Percentiles rank a stretch among this genome's conserved stretches.
Conservation (phyloP, 1,140 invertebrate species). For the Heterodera carotae region DNA sequence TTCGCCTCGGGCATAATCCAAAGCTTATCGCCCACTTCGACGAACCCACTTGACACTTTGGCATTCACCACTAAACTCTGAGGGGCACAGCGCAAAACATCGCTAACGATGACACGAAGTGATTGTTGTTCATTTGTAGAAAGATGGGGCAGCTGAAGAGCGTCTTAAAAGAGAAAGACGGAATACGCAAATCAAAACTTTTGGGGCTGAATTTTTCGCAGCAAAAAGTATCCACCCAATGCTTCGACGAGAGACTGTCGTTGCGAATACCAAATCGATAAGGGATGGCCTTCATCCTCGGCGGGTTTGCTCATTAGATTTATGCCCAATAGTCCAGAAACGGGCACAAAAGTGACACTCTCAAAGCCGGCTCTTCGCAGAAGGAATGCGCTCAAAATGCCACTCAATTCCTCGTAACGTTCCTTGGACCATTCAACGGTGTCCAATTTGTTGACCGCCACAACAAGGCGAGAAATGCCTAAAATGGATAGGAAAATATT, state of each 20-base stretch:
- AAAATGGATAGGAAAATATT: background rate
- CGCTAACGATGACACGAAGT: conserved; percentile 85
- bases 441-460: conserved; percentile 71
- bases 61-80: conserved; percentile 79
- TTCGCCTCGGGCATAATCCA: conserved; percentile 83
- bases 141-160: conserved; percentile 71
- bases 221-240: conserved; percentile 72
- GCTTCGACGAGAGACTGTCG: conserved; percentile 78
- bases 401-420: conserved; percentile 82
- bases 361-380: conserved; percentile 78
- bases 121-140: conserved; percentile 81
- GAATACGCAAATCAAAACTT: conserved; percentile 68
- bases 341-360: conserved; percentile 88
- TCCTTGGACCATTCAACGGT: conserved; percentile 70
- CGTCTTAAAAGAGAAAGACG: conserved; percentile 22
- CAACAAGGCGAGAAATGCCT: conserved; percentile 78
- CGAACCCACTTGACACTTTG: conserved; percentile 83
- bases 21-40: conserved; percentile 81
- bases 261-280: conserved; percentile 80
- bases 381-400: conserved; percentile 83
- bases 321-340: conserved; percentile 88
- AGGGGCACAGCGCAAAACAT: conserved; percentile 89
- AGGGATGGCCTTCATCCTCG: conserved; percentile 73
- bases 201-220: background rate
- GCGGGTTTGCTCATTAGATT: conserved; percentile 81